phyloP scores from a whole-genome alignment of 2,888 invertebrate genomes.

The Leptopilina syphax region DNA sequence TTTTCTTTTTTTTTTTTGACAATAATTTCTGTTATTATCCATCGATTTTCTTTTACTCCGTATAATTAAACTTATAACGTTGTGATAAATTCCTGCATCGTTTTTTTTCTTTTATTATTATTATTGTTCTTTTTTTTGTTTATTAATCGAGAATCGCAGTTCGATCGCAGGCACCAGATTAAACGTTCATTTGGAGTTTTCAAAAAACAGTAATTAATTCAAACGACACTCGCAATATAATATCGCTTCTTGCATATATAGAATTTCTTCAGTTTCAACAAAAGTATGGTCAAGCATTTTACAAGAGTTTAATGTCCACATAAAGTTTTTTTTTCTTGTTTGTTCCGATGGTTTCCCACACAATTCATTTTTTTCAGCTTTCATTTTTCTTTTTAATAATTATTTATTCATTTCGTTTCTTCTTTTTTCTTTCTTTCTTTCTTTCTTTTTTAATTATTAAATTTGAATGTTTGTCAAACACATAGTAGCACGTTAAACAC shows the following conservation, averaged over 20 bases:
- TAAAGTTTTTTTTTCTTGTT: slow-evolving; percentile 61
- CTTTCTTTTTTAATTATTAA: slow-evolving; percentile 56
- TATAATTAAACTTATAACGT: slow-evolving; percentile 64
- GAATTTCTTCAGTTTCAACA: slow-evolving; percentile 73
- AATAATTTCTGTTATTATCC: slow-evolving; percentile 67
- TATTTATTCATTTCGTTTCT: slow-evolving; percentile 44
- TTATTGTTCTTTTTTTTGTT: no score
- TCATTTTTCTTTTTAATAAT: slow-evolving; percentile 46
- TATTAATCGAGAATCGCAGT: slow-evolving; percentile 39
- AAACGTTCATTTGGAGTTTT: slow-evolving; percentile 70
- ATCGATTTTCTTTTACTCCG: slow-evolving; percentile 61
- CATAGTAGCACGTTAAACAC: slow-evolving; percentile 69
- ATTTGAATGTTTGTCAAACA: slow-evolving; percentile 72
- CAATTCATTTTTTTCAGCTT: slow-evolving; percentile 52
- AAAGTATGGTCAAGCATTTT: slow-evolving; percentile 73
- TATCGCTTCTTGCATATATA: slow-evolving; percentile 69
- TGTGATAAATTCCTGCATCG: slow-evolving; percentile 65
- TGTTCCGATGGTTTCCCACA: slow-evolving; percentile 59
- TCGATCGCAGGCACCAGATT: slow-evolving; percentile 70
- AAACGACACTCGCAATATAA: slow-evolving; percentile 71
- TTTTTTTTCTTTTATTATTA: slow-evolving; percentile 43
- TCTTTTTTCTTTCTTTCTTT: slow-evolving; percentile 42
- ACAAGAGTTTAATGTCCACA: slow-evolving; percentile 70
- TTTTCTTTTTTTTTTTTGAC: slow-evolving; percentile 50
- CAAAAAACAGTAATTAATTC: slow-evolving; percentile 66